Evolutionary conservation across 2,113 vertebrate genomes (phyloP).

Genomic region (Sapajus apella): DNA sequence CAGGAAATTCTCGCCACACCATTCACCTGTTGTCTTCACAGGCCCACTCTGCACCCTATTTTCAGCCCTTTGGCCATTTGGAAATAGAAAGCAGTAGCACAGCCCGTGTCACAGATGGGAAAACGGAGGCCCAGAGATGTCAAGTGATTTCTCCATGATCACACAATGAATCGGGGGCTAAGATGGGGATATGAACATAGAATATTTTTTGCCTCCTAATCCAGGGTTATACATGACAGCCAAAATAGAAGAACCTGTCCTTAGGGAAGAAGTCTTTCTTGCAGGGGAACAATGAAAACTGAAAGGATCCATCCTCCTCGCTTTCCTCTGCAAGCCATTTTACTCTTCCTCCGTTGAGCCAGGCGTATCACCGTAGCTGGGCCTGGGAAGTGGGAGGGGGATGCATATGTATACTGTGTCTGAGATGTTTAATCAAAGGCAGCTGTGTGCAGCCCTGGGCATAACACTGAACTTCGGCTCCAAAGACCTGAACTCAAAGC

Average conservation of each 20-base stretch:
- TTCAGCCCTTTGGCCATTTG: not conserved
- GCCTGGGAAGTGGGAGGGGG: not conserved
- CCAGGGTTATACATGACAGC: not conserved
- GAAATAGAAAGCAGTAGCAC: not conserved
- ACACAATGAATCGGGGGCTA: not conserved
- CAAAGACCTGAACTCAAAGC: not conserved
- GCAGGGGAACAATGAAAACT: not conserved
- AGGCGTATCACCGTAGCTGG: not conserved
- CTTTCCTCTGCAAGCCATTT: not conserved
- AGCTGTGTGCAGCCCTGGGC: not conserved
- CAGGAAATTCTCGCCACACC: not conserved
- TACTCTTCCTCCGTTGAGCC: not conserved
- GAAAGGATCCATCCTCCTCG: not conserved
- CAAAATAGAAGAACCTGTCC: not conserved
- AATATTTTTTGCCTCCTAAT: not conserved
- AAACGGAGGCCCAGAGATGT: not conserved
- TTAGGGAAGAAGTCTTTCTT: not conserved
- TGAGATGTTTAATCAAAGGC: not conserved
- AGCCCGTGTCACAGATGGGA: not conserved
- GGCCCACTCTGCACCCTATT: not conserved
- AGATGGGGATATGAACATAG: not conserved
- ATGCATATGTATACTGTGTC: accelerated
- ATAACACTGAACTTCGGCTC: not conserved
- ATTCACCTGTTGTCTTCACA: not conserved
- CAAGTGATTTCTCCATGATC: not conserved